A percentile compares a stretch with the other conserved stretches of the same genome.
Evolutionary conservation across 2,113 vertebrate genomes (phyloP).

Genomic region (Mastomys natalensis): DNA sequence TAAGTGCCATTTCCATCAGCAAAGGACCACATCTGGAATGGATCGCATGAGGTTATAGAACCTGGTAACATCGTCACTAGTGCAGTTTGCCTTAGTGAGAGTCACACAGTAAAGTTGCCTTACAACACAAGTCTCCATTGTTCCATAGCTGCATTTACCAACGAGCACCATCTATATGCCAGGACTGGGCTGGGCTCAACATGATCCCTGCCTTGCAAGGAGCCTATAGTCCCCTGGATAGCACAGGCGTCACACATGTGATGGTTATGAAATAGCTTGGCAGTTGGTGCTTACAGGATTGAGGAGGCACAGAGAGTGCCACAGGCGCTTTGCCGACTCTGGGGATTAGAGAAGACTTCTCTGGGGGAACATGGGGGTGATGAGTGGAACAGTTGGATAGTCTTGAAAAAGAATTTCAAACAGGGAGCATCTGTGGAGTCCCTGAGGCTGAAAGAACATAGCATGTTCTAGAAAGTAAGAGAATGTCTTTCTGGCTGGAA

Average conservation of each 20-base stretch:
- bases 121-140: not conserved
- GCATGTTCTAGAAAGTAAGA: not conserved
- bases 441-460: not conserved
- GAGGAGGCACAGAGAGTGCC: not conserved
- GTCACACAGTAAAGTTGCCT: not conserved
- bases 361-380: not conserved
- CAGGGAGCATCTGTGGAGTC: not conserved
- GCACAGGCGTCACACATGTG: not conserved
- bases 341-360: not conserved
- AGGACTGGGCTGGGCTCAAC: not conserved
- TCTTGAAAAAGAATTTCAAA: conserved; percentile 9
- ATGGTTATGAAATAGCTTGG: not conserved
- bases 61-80: not conserved
- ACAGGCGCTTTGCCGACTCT: not conserved
- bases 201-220: not conserved
- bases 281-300: not conserved
- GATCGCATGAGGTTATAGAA: not conserved
- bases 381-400: not conserved
- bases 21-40: not conserved
- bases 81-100: not conserved
- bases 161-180: not conserved
- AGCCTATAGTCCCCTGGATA: not conserved
- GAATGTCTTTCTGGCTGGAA: not conserved
- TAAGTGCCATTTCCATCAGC: not conserved
- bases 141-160: not conserved